Conservation (phyloP, 2,113 vertebrate species). For the Ctenomys sociabilis region DNA sequence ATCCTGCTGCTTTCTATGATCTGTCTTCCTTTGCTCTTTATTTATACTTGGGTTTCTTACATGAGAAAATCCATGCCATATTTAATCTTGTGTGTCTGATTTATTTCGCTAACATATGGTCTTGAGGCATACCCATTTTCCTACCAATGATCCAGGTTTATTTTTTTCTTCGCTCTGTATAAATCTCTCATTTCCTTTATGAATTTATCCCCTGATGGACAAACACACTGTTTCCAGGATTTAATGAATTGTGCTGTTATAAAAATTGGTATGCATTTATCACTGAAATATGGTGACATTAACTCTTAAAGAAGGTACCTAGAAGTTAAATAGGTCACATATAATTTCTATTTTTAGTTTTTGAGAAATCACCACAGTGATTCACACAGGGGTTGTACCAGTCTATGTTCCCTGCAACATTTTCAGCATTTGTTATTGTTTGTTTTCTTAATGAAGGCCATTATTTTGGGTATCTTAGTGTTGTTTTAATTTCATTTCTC, state of each 20-base stretch:
- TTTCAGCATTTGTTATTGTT: not conserved
- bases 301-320: not conserved
- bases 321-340: not conserved
- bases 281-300: not conserved
- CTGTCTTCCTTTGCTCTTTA: not conserved
- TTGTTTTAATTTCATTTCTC: not conserved
- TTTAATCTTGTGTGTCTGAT: not conserved
- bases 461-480: not conserved
- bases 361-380: not conserved
- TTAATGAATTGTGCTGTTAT: not conserved
- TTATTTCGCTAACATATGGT: not conserved
- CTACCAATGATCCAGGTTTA: not conserved
- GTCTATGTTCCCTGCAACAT: not conserved
- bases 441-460: not conserved
- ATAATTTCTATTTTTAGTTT: not conserved
- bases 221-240: not conserved
- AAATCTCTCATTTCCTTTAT: not conserved
- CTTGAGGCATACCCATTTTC: not conserved
- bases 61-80: not conserved
- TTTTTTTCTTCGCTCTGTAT: not conserved
- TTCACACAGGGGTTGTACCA: not conserved
- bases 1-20: not conserved
- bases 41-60: not conserved
- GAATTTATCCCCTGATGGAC: not conserved
- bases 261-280: not conserved